These are phyloP conservation scores for Propithecus perrieri DNA, from an alignment of 2,797 vertebrate species.

Conservation along the genomic window DNA sequence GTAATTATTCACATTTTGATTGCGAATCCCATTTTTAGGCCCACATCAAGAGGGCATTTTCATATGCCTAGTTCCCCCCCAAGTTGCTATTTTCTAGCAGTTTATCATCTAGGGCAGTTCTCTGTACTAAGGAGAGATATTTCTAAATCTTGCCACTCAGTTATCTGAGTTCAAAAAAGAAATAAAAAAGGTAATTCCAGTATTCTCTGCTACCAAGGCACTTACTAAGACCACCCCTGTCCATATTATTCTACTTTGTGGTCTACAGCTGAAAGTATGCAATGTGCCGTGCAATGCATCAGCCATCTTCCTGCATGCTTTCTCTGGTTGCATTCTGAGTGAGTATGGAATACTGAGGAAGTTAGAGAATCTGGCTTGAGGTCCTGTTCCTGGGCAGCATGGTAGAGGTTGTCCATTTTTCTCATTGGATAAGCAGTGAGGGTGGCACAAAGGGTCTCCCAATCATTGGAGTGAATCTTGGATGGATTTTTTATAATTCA, in stretches of 20 bases:
- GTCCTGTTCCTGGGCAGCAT: background rate
- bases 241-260: background rate
- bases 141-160: background rate
- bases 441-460: background rate
- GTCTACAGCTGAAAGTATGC: background rate
- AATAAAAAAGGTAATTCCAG: background rate
- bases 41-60: background rate
- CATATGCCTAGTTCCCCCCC: background rate
- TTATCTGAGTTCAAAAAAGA: background rate
- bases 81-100: background rate
- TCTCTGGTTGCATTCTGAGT: background rate
- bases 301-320: background rate
- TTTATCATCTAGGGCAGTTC: background rate
- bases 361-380: no score
- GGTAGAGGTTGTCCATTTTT: background rate
- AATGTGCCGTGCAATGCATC: rapidly evolving
- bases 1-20: background rate
- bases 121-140: background rate
- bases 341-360: background rate
- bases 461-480: background rate
- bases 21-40: background rate
- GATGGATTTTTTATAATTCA: background rate
- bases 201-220: background rate
- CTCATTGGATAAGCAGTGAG: rapidly evolving
- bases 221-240: background rate